Conservation (phyloP, 2,888 invertebrate species). For the Parnassius glacialis region DNA sequence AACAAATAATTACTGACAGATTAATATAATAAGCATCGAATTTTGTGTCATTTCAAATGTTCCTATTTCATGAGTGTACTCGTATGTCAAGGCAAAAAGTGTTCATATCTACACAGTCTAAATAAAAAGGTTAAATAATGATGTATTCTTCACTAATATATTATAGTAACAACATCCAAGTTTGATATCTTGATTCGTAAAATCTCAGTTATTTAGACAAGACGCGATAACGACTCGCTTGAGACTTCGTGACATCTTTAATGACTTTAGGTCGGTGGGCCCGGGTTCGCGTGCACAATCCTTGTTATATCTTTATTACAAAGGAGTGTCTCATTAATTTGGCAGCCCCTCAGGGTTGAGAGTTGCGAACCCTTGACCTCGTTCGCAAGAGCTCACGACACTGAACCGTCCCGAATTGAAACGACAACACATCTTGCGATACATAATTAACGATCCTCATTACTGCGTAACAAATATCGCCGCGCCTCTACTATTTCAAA, state of each 20-base stretch:
- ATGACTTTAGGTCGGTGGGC: constrained; percentile 72
- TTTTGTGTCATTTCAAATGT: too few relatives aligned
- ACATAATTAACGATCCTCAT: constrained; percentile 80
- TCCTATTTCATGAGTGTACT: too few relatives aligned
- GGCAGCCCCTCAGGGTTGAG: constrained; percentile 78
- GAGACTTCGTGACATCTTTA: constrained; percentile 73
- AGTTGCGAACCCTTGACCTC: constrained; percentile 79
- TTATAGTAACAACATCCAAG: too few relatives aligned
- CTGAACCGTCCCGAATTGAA: constrained; percentile 68
- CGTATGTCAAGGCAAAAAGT: too few relatives aligned
- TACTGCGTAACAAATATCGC: constrained; percentile 66
- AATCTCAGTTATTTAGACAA: constrained; percentile 70
- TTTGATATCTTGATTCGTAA: constrained; percentile 30
- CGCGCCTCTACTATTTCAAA: constrained; percentile 32
- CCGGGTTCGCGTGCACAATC: constrained; percentile 78
- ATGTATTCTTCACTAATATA: too few relatives aligned
- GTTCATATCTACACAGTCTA: too few relatives aligned
- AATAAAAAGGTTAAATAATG: too few relatives aligned
- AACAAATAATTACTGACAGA: too few relatives aligned
- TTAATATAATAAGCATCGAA: too few relatives aligned
- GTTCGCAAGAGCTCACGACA: constrained; percentile 70
- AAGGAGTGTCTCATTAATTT: constrained; percentile 82
- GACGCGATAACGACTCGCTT: constrained; percentile 71
- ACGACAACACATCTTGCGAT: constrained; percentile 73
- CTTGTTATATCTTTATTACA: constrained; percentile 82